Evolutionary conservation across 2,797 vertebrate species (phyloP), one percentile per base, ranked within the genome.

Genomic region (Xenentodon cancila): DNA sequence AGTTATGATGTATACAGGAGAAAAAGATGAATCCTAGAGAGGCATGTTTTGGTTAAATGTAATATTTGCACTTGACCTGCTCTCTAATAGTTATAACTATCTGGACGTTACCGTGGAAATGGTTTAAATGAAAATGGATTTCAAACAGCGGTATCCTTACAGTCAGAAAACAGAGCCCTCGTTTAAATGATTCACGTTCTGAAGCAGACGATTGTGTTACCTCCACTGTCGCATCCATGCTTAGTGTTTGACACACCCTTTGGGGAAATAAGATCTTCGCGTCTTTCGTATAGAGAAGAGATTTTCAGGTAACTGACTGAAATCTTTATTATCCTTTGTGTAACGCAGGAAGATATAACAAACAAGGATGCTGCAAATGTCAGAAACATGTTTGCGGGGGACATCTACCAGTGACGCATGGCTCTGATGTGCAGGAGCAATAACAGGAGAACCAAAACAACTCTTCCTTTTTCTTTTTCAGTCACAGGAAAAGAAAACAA

Each of bases 401-500:
- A 77, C 68, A 63, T 69, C 48, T 71, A 52, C 73, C 72, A 76
- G 69, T 61, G 71, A 77, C 62, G 78, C 73, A 67, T 30, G 60
- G 56, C 58, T 71, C 79, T 75, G 61, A 67, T 65, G 51, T 63
- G 64, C 55, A 27, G 53, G 54, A 73, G 40, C 45, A 84, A 69
- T 67, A 74, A 52, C 74, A 76, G 56, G 51, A n/a, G 27, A 71
- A 61, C 84, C 69, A 65, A 66, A 81, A 79, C 64, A 69, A 16
- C n/a, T 17, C 37, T 56, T 52, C 34, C 47, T 53, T 37, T n/a
- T 59, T 62, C 56, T 68, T 42, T 79, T 56, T 60, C 59, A 62
- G 52, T 15, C 46, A 64, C 54, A 60, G 77, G 8, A 61, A 15
- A 42, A n/a, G 25, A 25, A 25, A 25, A n/a, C n/a, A 51, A 70